A percentile compares a stretch with the other conserved stretches of the same genome.
Evolutionary conservation across 1,140 invertebrate species (phyloP).

Genomic region (Drosophila punjabiensis): DNA sequence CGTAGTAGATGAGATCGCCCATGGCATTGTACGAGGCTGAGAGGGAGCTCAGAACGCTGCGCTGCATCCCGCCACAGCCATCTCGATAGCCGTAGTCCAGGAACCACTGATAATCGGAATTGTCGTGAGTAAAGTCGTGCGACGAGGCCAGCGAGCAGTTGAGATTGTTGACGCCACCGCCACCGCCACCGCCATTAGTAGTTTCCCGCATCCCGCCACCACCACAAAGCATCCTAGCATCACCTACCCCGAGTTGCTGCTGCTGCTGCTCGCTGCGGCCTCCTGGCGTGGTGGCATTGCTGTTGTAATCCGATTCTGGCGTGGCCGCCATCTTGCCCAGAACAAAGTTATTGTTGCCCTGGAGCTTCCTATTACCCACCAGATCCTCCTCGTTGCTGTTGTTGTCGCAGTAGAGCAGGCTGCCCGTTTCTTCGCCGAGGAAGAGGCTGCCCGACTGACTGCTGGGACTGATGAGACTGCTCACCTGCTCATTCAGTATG

Average conservation of each 20-base stretch:
- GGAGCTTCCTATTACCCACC: constrained; percentile 13
- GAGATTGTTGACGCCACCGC: constrained; percentile 61
- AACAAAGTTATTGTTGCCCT: constrained; percentile 53
- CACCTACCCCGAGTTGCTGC: constrained; percentile 81
- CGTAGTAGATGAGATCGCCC: constrained; percentile 91
- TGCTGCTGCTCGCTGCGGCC: constrained; percentile 66
- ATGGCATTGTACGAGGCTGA: constrained; percentile 91
- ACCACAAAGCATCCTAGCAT: constrained; percentile 63
- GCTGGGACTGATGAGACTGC: constrained; percentile 45
- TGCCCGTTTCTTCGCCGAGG: constrained; percentile 43
- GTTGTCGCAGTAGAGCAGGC: constrained; percentile 42
- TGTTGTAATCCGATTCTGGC: constrained; percentile 88
- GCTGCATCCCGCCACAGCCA: constrained; percentile 91
- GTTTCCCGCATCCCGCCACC: constrained; percentile 58
- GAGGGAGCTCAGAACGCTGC: constrained; percentile 92
- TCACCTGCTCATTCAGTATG: constrained; percentile 84
- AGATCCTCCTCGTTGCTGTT: constrained; percentile 26
- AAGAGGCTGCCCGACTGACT: constrained; percentile 50
- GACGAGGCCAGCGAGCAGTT: constrained; percentile 85
- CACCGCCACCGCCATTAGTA: constrained; percentile 56
- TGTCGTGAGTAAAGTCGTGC: constrained; percentile 93
- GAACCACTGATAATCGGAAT: constrained; percentile 95
- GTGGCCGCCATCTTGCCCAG: constrained; percentile 79
- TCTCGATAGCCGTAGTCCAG: constrained; percentile 94
- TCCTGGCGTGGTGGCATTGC: constrained; percentile 85